phyloP scores from a whole-genome alignment of 1,140 invertebrate species.

The Lineus longissimus region DNA sequence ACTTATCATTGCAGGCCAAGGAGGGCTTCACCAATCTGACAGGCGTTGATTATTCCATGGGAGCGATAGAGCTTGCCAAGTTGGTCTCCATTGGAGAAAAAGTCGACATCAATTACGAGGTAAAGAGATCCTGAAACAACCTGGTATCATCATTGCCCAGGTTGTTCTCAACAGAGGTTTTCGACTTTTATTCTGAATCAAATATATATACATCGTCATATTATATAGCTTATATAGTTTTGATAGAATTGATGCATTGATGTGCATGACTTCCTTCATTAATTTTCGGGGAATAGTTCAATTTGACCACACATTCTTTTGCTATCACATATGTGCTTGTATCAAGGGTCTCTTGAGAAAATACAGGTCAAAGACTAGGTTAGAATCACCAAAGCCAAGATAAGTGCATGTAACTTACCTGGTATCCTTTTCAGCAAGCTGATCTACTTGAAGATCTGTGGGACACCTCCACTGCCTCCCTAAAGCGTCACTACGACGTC shows the following conservation, averaged over 20 bases:
- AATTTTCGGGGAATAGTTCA: too few species aligned
- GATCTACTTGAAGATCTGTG: conserved; percentile 57
- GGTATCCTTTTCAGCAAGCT: conserved; percentile 49
- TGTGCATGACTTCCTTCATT: too few species aligned
- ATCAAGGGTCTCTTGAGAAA: too few species aligned
- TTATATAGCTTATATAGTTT: too few species aligned
- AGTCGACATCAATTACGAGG: conserved; percentile 32
- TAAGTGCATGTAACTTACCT: too few species aligned
- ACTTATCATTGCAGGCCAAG: conserved; percentile 53
- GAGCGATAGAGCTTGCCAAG: conserved; percentile 71
- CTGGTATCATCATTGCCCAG: conserved; percentile 7
- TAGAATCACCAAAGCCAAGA: too few species aligned
- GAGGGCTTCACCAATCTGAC: conserved; percentile 70
- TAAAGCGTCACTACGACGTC: conserved; percentile 30
- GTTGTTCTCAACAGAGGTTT: conserved; percentile 18
- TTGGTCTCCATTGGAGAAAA: conserved; percentile 59
- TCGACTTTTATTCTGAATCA: conserved; percentile 18
- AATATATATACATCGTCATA: too few species aligned
- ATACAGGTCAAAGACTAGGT: too few species aligned
- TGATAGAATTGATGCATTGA: too few species aligned
- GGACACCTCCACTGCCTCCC: not conserved
- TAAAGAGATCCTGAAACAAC: conserved; percentile 18
- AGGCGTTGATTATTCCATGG: conserved; percentile 80
- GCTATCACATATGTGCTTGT: too few species aligned
- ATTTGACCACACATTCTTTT: too few species aligned